Base-by-base conservation (phyloP, 1,140 invertebrate genomes). In the Caenorhabditis inopinata region DNA sequence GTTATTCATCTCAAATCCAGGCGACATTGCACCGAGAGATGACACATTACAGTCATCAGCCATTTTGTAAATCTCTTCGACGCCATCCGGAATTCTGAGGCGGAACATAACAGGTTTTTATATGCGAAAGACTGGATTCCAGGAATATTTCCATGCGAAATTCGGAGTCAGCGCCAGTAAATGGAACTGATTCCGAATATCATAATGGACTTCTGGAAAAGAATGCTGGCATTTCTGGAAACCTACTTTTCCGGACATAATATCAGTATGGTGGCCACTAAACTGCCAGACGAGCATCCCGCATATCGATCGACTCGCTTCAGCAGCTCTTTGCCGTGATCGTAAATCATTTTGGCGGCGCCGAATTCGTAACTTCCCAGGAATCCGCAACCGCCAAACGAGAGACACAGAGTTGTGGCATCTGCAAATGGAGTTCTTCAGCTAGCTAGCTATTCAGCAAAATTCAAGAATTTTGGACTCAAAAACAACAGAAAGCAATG, bases 331-430 rank as follows among this genome's bases (percentile, higher is more conserved):
- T 68, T 68, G 11, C 58, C 58, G 27, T 68, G 58, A 38, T 68
- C 58, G 12, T 38, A 38, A 5, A 68, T 21, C 32, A 42, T 68
- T 14, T 86, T 80, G 49, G 88, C 83, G 2, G 83, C 87, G 38
- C 86, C 86, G 73, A 88, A 86, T 74, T 88, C 87, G 68, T 87
- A 88, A 16, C 80, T 82, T 47, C 86, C 86, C 0, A 88, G 74
- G 42, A 87, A 87, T 53, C 83, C 83, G 48, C 83, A 84, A 16
- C 83, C 83, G n/a, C 78, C 47, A 21, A 84, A 74, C 1, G 83
- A 84, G 1, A 84, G 51, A 29, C 80, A 53, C 6, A 81, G 0
- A 21, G 58, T 29, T 1, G 21, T 16, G 25, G 47, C 47, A 1
- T 76, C 74, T 76, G 58, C 27, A 74, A 73, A 29, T n/a, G n/a